phyloP scores from a whole-genome alignment of 2,113 vertebrate species.

The Heterotis niloticus region DNA sequence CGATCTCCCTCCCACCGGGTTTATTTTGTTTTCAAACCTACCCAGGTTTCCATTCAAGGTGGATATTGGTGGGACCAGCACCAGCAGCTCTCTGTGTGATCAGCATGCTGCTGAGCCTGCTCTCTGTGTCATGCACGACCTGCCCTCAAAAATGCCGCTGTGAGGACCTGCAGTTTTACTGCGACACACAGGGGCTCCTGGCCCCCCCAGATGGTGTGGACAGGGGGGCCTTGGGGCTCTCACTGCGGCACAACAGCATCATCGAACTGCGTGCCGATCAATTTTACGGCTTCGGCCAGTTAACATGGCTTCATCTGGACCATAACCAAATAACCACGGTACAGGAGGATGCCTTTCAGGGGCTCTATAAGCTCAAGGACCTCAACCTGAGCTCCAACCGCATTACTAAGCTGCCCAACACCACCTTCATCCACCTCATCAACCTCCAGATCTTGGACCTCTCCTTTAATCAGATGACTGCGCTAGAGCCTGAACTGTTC shows the following conservation, averaged over 20 bases:
- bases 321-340: slow-evolving; percentile 96
- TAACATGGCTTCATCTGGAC: slow-evolving; percentile 97
- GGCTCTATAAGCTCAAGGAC: slow-evolving; percentile 97
- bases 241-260: slow-evolving; percentile 96
- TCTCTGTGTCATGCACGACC: slow-evolving; percentile 92
- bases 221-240: slow-evolving; percentile 94
- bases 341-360: slow-evolving; percentile 96
- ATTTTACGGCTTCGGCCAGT: slow-evolving; percentile 96
- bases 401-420: slow-evolving; percentile 98
- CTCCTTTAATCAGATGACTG: slow-evolving; percentile 96
- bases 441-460: slow-evolving; percentile 98
- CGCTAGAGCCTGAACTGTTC: slow-evolving; percentile 93
- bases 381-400: slow-evolving; percentile 98
- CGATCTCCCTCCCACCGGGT: slow-evolving; percentile 49
- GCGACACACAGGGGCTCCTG: slow-evolving; percentile 97
- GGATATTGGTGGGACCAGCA: slow-evolving; percentile 98
- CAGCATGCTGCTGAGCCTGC: slow-evolving; percentile 95
- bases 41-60: slow-evolving; percentile 99
- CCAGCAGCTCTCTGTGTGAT: slow-evolving; percentile 96
- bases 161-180: slow-evolving; percentile 99
- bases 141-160: slow-evolving; percentile 99
- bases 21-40: slow-evolving; percentile 76
- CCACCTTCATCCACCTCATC: slow-evolving; percentile 98
- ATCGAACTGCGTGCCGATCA: slow-evolving; percentile 91
- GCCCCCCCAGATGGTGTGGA: slow-evolving; percentile 95